phyloP scores from a whole-genome alignment of 1,140 invertebrate genomes.

The Drosophila mojavensis region DNA sequence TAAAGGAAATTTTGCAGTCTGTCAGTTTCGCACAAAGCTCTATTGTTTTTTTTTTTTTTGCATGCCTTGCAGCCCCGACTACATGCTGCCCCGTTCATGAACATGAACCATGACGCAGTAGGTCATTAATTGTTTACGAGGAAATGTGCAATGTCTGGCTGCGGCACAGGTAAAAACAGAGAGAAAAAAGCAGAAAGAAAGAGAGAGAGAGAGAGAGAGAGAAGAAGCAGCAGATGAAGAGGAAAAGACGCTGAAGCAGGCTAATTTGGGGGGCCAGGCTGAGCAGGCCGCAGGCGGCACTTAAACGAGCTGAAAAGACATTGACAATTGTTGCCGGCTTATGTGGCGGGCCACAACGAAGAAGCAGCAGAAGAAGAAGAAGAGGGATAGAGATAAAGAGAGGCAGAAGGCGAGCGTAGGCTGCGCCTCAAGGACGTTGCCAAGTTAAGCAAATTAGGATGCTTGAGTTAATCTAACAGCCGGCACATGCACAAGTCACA shows the following conservation, averaged over 20 bases:
- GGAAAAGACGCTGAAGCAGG: neutral
- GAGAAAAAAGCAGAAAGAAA: neutral
- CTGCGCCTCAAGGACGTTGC: slow-evolving; percentile 70
- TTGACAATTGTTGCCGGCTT: slow-evolving; percentile 4
- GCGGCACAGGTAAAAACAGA: neutral
- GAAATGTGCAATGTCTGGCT: slow-evolving; percentile 48
- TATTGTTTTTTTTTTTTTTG: slow-evolving; percentile 3
- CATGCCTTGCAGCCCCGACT: neutral
- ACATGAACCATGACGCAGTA: slow-evolving; percentile 72
- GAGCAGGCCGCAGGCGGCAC: neutral
- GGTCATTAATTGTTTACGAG: slow-evolving; percentile 75
- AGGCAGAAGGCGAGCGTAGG: neutral
- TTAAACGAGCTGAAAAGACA: slow-evolving; percentile 4
- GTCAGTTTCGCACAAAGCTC: too few relatives aligned
- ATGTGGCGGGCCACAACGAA: too few relatives aligned
- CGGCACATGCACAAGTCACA: slow-evolving; percentile 55
- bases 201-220: too few relatives aligned
- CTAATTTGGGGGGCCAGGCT: slow-evolving; percentile 13
- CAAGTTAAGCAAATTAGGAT: slow-evolving; percentile 75
- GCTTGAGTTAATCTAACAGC: slow-evolving; percentile 53
- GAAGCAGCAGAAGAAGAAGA: too few relatives aligned
- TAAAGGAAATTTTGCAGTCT: too few relatives aligned
- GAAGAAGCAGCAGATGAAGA: neutral
- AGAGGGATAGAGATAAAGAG: neutral
- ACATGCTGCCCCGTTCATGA: slow-evolving; percentile 5